phyloP scores from a whole-genome alignment of 2,888 invertebrate genomes.

The Acholoe squamosa region DNA sequence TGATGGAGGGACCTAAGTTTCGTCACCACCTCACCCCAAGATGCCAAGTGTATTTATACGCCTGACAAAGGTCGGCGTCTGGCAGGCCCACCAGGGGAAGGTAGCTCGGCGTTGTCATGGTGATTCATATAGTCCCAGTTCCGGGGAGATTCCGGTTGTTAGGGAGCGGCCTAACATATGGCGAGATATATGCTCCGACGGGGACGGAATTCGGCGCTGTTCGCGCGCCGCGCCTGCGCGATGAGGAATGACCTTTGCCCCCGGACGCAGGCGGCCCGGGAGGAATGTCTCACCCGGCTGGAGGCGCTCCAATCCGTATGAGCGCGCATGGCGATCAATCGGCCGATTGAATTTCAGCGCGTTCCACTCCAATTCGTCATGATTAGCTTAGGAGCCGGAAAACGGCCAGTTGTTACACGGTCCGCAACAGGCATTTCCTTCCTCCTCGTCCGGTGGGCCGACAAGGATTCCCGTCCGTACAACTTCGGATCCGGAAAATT shows the following conservation, averaged over 20 bases:
- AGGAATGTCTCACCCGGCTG: not conserved
- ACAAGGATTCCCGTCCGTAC: not conserved
- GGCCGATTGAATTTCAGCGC: constrained; percentile 49
- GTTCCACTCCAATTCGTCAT: constrained; percentile 58
- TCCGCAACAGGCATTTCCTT: not conserved
- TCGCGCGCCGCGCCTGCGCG: not conserved
- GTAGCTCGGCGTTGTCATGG: constrained; percentile 45
- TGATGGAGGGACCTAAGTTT: not conserved
- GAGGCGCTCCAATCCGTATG: not conserved
- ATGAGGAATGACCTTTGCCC: constrained; percentile 35
- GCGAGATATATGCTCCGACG: constrained; percentile 2
- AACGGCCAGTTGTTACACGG: constrained; percentile 43
- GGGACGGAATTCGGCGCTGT: not conserved
- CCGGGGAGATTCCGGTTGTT: constrained; percentile 32
- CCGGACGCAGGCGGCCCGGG: not conserved
- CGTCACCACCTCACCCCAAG: not conserved
- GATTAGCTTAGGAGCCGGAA: constrained; percentile 31
- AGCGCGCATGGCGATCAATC: constrained; percentile 12
- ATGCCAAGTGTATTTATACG: constrained; percentile 6
- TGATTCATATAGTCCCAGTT: constrained; percentile 52
- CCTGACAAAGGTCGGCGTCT: not conserved
- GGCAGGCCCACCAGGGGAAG: not conserved
- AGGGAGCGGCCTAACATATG: constrained; percentile 43
- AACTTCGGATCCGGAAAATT: not conserved
- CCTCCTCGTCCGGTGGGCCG: not conserved